phyloP scores from a whole-genome alignment of 2,797 vertebrate genomes.

The Semotilus atromaculatus region DNA sequence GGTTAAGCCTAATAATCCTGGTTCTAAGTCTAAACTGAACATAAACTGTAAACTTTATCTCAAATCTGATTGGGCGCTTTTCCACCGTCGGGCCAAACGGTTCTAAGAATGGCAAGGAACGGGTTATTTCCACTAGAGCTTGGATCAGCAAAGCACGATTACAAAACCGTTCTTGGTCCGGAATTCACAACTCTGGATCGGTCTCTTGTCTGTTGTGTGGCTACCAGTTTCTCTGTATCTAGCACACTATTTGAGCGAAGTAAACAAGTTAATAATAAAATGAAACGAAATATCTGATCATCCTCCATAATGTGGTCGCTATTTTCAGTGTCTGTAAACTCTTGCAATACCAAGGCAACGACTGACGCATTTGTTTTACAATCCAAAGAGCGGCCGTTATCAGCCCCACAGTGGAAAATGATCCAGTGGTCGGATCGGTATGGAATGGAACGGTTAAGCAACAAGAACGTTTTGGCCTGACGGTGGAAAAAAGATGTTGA shows the following conservation, averaged over 20 bases:
- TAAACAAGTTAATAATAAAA: no score
- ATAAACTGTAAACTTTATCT: not conserved
- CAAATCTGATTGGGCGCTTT: not conserved
- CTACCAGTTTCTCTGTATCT: not conserved
- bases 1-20: no score
- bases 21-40: no score
- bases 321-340: not conserved
- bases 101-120: not conserved
- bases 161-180: not conserved
- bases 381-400: rapidly evolving
- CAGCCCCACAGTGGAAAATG: not conserved
- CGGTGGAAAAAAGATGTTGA: not conserved
- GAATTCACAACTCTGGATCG: not conserved
- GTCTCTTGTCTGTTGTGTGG: not conserved
- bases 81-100: not conserved
- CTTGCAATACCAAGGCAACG: not conserved
- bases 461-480: not conserved
- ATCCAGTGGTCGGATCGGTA: not conserved
- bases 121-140: not conserved
- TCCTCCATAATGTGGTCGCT: no score
- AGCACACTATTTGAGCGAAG: not conserved
- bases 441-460: not conserved
- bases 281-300: no score
- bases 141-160: not conserved
- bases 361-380: not conserved